These are phyloP conservation scores for Rhorus exstirpatorius DNA, from an alignment of 2,888 invertebrate species.

Conservation along the genomic window DNA sequence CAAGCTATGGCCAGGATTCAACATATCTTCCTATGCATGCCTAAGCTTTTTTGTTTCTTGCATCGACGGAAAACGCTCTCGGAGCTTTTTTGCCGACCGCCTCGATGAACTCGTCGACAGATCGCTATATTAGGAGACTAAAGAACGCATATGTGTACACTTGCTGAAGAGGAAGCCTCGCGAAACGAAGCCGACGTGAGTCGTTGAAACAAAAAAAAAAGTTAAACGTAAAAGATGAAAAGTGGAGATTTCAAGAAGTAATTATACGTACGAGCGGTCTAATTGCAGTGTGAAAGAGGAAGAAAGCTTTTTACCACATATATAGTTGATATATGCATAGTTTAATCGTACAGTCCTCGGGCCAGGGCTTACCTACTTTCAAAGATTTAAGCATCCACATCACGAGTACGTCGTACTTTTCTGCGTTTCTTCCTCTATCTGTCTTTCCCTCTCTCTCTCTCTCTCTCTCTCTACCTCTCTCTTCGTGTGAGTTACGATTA, in stretches of 20 bases:
- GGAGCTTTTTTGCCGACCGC: constrained; percentile 1
- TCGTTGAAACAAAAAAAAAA: constrained; percentile 18
- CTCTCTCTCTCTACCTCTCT: neutral
- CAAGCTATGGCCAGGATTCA: neutral
- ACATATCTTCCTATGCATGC: constrained; percentile 30
- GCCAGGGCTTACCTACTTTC: constrained; percentile 48
- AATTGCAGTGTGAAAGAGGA: constrained; percentile 27
- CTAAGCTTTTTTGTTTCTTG: constrained; percentile 36
- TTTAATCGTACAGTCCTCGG: constrained; percentile 15
- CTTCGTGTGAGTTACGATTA: neutral
- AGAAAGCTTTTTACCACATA: constrained; percentile 35
- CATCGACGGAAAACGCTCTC: neutral
- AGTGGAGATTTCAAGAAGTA: constrained; percentile 63
- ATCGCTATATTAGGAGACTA: constrained; percentile 12
- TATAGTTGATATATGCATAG: constrained; percentile 15
- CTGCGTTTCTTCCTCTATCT: neutral
- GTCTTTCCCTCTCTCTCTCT: neutral
- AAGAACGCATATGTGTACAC: neutral
- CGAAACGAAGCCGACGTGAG: constrained; percentile 39
- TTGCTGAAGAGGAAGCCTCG: constrained; percentile 8
- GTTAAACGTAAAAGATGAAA: constrained; percentile 60
- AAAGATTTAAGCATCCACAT: constrained; percentile 56
- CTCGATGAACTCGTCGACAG: constrained; percentile 23
- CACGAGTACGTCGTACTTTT: constrained; percentile 41
- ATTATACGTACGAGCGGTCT: constrained; percentile 63